phyloP scores from a whole-genome alignment of 2,113 vertebrate genomes.

The Tragulus kanchil region DNA sequence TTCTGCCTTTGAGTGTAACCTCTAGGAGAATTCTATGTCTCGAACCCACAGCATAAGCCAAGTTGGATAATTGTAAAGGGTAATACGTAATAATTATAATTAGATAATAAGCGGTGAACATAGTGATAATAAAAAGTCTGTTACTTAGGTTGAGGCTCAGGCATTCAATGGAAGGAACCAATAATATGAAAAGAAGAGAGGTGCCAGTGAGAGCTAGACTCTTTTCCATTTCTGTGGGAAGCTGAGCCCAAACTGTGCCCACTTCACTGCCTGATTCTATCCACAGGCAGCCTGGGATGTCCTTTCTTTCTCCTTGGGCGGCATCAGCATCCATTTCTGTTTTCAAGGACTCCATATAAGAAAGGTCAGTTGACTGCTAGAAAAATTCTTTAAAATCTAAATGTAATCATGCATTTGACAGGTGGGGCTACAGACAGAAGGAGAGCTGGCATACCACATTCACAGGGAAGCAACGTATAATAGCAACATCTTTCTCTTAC shows the following conservation, averaged over 20 bases:
- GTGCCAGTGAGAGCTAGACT: not conserved
- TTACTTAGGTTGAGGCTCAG: conserved; percentile 37
- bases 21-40: not conserved
- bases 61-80: not conserved
- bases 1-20: not conserved
- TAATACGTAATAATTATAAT: conserved; percentile 2
- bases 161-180: conserved; percentile 33
- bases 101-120: conserved; percentile 28
- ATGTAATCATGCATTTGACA: not conserved
- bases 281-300: not conserved
- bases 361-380: no score
- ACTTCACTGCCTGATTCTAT: not conserved
- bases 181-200: not conserved
- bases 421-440: not conserved
- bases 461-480: not conserved
- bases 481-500: not conserved
- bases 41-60: conserved; percentile 8
- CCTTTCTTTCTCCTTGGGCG: not conserved
- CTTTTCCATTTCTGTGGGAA: not conserved
- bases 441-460: not conserved
- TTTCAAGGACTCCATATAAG: not conserved
- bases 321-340: not conserved
- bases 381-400: conserved; percentile 46
- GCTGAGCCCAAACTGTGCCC: not conserved
- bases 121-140: not conserved